These are phyloP conservation scores for Danio kyathit DNA, from an alignment of 2,797 vertebrate genomes.

Conservation along the genomic window DNA sequence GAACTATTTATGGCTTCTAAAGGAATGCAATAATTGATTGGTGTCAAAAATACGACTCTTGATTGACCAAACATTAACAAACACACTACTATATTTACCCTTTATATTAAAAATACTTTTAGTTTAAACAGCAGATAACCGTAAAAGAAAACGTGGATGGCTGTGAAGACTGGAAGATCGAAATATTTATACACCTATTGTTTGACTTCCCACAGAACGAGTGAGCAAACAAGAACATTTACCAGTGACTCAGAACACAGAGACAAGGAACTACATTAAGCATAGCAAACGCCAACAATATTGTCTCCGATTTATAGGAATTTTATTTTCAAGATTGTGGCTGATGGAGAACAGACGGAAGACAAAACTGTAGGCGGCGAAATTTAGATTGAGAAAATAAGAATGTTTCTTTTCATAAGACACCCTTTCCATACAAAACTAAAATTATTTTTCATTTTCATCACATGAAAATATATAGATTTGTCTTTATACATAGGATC, in stretches of 20 bases:
- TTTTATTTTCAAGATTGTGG: background rate
- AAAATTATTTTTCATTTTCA: conserved; percentile 62
- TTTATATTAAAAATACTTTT: conserved; percentile 25
- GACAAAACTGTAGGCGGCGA: conserved; percentile 44
- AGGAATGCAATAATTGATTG: background rate
- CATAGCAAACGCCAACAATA: conserved; percentile 50
- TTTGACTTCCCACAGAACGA: conserved; percentile 37
- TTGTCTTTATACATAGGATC: conserved; percentile 63
- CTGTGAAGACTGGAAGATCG: background rate
- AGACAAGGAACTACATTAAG: conserved; percentile 48
- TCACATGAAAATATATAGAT: conserved; percentile 69
- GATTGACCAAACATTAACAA: conserved; percentile 2
- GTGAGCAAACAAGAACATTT: conserved; percentile 40
- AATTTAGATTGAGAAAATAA: conserved; percentile 52
- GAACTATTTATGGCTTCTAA: conserved; percentile 25
- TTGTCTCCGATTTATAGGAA: background rate
- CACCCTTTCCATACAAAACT: conserved; percentile 69
- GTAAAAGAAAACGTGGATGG: conserved; percentile 4
- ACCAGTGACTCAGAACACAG: conserved; percentile 41
- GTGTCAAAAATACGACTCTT: background rate
- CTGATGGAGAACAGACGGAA: conserved; percentile 5
- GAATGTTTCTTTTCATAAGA: conserved; percentile 56
- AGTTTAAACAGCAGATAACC: conserved; percentile 14
- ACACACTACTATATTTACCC: conserved; percentile 19
- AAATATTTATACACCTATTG: conserved; percentile 37